Evolutionary conservation across 2,113 vertebrate species (phyloP).

Genomic region (Cichladusa arquata): DNA sequence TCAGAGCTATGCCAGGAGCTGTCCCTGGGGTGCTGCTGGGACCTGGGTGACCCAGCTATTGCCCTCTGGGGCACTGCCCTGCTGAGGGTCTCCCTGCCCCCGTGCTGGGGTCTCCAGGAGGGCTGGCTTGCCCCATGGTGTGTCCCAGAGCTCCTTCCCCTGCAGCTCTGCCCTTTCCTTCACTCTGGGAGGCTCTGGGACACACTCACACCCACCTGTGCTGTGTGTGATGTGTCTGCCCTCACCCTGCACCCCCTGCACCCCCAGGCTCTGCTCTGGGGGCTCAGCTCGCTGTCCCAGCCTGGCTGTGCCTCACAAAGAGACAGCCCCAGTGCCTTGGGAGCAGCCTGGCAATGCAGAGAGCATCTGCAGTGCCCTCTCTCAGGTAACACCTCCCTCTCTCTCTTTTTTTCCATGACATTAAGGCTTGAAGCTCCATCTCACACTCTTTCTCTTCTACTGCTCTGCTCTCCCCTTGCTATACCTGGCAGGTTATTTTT

Average conservation of each 20-base stretch:
- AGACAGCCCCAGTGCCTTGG: neutral
- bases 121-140: neutral
- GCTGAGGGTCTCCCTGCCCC: fast-evolving
- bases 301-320: neutral
- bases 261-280: fast-evolving
- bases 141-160: neutral
- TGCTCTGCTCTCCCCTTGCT: neutral
- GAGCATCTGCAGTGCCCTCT: neutral
- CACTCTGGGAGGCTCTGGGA: fast-evolving
- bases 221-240: neutral
- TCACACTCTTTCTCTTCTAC: neutral
- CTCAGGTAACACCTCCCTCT: neutral
- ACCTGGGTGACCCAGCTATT: fast-evolving
- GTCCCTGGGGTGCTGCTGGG: neutral
- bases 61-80: neutral
- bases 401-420: neutral
- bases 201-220: fast-evolving
- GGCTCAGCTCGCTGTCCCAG: neutral
- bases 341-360: neutral
- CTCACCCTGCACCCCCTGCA: fast-evolving
- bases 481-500: neutral
- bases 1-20: neutral
- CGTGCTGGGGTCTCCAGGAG: neutral
- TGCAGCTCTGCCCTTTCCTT: neutral
- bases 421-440: neutral